Conservation (phyloP, 2,113 vertebrate genomes). For the Cygnus buccinator region DNA sequence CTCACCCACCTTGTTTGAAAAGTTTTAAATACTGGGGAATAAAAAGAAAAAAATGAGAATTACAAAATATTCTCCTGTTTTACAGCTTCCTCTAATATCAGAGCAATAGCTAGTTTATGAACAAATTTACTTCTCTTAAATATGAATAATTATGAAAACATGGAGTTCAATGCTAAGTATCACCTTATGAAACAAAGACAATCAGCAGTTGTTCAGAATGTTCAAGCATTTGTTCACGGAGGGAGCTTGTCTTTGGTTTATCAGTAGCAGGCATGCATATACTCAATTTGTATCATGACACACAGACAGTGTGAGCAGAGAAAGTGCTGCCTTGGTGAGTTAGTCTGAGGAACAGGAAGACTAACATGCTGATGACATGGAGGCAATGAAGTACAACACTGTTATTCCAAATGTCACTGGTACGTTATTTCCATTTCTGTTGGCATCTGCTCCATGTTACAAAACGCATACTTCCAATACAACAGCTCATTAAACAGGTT, state of each 20-base stretch:
- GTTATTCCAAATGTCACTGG: conserved; percentile 69
- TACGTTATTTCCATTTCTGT: conserved; percentile 57
- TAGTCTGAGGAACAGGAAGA: conserved; percentile 37
- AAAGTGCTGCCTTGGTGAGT: conserved; percentile 50
- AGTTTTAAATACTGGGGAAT: neutral
- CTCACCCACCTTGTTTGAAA: neutral
- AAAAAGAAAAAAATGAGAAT: conserved; percentile 11
- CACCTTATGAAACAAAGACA: neutral
- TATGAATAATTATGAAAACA: neutral
- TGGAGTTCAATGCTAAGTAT: neutral
- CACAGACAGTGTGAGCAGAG: neutral
- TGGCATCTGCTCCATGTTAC: conserved; percentile 67
- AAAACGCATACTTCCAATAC: neutral
- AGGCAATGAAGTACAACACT: conserved; percentile 69
- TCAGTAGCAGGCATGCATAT: neutral
- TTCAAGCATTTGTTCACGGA: neutral
- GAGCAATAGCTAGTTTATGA: neutral
- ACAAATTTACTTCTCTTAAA: neutral
- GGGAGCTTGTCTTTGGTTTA: neutral
- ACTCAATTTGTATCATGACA: conserved; percentile 18
- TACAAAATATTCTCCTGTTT: neutral
- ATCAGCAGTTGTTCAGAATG: neutral
- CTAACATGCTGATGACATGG: conserved; percentile 63
- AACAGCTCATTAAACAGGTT: conserved; percentile 72
- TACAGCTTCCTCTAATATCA: neutral